Evolutionary conservation across 2,113 vertebrate genomes (phyloP), one percentile per base, ranked within the genome.

Genomic region (Sporophila hypoxantha): DNA sequence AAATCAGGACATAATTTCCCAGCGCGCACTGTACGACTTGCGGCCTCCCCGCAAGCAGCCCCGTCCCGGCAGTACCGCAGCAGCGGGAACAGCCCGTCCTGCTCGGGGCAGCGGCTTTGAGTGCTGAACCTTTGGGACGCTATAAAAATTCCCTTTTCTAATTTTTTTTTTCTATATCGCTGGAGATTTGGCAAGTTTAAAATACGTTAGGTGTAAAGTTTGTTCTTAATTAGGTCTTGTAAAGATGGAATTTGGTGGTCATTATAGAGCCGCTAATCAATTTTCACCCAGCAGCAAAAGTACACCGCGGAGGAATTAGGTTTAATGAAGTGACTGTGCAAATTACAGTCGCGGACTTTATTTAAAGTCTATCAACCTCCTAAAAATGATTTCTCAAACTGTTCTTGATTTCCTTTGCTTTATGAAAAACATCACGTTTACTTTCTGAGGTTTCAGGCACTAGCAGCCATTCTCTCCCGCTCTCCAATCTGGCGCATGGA

Each of bases 291-390:
- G 91, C 73, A 94, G 91, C 91, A 86, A 85, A 91, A 78, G 68
- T 61, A 53, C 17, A 81, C 89, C 67, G 55, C 42, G 47, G 91
- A 71, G 91, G 80, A 76, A 93, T 93, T 82, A 59, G 55, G 49
- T 95, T 95, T 93, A 95, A 95, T 94, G 91, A 94, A 92, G 89
- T 95, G 92, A 86, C 85, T 87, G 87, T 3, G 85, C 82, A 93
- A 95, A 94, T 94, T 92, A 85, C 74, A 59, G 83, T 52, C 14
- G 25, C 14, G 34, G 85, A 94, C 89, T 95, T 95, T 66, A 92
- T 95, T 93, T 92, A 90, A 93, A 88, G 90, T 91, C 84, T 81
- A 91, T 93, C 92, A 89, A 76, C 59, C 70, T 62, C 70, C 90
- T 71, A 68, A 81, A 94, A 91, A 87, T 69, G 6, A 87, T 88